Base-by-base conservation (phyloP, 2,888 invertebrate genomes). In the Orthosia cruda region DNA sequence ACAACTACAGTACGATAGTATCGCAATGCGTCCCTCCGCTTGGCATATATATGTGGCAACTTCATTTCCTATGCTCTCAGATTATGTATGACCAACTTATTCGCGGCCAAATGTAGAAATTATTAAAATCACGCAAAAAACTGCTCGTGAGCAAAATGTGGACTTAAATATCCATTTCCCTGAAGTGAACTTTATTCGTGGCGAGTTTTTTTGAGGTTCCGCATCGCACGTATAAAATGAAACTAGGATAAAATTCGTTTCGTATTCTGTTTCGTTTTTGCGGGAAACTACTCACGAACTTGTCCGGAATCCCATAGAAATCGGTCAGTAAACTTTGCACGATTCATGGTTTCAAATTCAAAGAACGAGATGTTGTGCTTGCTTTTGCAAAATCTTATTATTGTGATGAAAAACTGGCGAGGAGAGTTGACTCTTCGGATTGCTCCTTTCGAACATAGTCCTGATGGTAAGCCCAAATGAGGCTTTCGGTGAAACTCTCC, bases 51-150 rank as follows among this genome's bases (percentile, higher is more conserved):
- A 9, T 26, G 50, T 57, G 40, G 15, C 40, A 66, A 59, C 81
- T 71, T 64, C 23, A 76, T 70, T 81, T 71, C 63, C 58, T 26
- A 26, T 26, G 26, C 26, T 26, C n/a, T n/a, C n/a, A n/a, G n/a
- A n/a, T n/a, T n/a, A n/a, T 68, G 54, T 65, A 68, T 61, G 47
- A 45, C 57, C 54, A 57, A 71, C 16, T 26, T 61, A 58, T 63
- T 50, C 54, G 54, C 45, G 13, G 7, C 23, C n/a, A 80, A 61
- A 77, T 57, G 20, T 64, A 64, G 61, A 81, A 65, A 67, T 74
- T 65, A 76, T 62, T 61, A 62, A 61, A 69, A 81, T 57, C 49
- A 78, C 26, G 50, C 55, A 69, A 81, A 81, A 58, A 50, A 45
- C 20, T 55, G 26, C 23, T 67, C 67, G n/a, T 23, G 49, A 55